Evolutionary conservation across 1,140 invertebrate genomes (phyloP), one percentile per base, ranked within the genome.

Genomic region (Scaptomyza graminum): DNA sequence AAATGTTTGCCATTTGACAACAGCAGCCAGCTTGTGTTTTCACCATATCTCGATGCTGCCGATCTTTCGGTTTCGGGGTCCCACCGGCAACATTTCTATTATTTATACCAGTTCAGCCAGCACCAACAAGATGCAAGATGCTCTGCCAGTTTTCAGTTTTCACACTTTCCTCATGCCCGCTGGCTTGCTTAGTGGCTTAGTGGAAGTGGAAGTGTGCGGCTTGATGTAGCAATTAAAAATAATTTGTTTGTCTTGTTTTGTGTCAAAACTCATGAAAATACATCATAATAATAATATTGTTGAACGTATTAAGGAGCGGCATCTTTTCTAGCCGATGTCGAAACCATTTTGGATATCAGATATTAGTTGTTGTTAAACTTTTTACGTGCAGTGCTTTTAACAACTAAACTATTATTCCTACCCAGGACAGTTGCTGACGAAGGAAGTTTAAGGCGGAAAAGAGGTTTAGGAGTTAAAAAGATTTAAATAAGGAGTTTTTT

Each of bases 161-260:
- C 81, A 78, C 82, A 87, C 81, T 85, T 85, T 87, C 82, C 81
- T 75, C 63, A 34, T 73, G 81, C 34, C 66, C 52, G 37, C 44
- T 46, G 62, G 65, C 57, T 34, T 34, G 28, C 5, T 31, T 7
- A 6, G 28, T 31, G 28, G 28, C 28, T 31, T 5, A 13, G 18
- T 52, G 43, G 57, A 67, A 13, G 18, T 52, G 43, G 57, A 67
- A 44, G 52, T 62, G 47, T 47, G 59, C 50, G 55, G 18, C 55
- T 34, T 63, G 72, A 60, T 87, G 81, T 87, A 82, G 74, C 82
- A 87, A 87, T 87, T 87, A 87, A 87, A 87, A 88, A 78, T 85
- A 85, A 85, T 82, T 85, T 88, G 82, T 82, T 87, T 82, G 54
- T 52, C 83, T 78, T 85, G 82, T 85, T 82, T 82, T 73, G 39